Conservation (phyloP, 2,797 vertebrate species). For the Nasua narica region DNA sequence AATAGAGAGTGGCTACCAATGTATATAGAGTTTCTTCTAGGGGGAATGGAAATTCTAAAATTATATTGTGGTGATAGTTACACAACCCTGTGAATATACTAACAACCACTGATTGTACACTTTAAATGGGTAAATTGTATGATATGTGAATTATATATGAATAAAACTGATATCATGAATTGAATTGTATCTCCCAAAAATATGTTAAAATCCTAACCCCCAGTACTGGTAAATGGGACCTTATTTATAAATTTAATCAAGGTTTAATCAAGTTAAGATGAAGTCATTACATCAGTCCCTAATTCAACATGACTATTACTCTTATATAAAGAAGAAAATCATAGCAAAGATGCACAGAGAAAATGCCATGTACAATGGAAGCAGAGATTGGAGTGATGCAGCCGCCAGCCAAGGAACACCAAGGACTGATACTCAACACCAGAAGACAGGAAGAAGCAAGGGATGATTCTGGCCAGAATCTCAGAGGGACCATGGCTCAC, state of each 20-base stretch:
- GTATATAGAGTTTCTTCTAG: neutral
- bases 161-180: neutral
- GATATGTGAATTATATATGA: neutral
- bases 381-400: neutral
- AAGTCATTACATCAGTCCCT: neutral
- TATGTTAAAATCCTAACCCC: neutral
- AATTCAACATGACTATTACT: neutral
- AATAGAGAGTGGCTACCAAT: neutral
- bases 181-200: neutral
- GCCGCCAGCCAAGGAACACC: neutral
- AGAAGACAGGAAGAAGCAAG: neutral
- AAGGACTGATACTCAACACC: neutral
- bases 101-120: neutral
- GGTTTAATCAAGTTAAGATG: neutral
- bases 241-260: neutral
- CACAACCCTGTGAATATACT: constrained; percentile 16
- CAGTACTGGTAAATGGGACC: neutral
- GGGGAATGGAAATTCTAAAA: neutral
- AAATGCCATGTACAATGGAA: neutral
- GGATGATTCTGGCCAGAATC: neutral
- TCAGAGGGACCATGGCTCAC: neutral
- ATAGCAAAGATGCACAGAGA: neutral
- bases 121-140: neutral
- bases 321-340: neutral
- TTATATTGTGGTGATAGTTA: neutral